These are phyloP conservation scores for Bursaphelenchus okinawaensis DNA, from an alignment of 2,888 invertebrate species.

Conservation along the genomic window DNA sequence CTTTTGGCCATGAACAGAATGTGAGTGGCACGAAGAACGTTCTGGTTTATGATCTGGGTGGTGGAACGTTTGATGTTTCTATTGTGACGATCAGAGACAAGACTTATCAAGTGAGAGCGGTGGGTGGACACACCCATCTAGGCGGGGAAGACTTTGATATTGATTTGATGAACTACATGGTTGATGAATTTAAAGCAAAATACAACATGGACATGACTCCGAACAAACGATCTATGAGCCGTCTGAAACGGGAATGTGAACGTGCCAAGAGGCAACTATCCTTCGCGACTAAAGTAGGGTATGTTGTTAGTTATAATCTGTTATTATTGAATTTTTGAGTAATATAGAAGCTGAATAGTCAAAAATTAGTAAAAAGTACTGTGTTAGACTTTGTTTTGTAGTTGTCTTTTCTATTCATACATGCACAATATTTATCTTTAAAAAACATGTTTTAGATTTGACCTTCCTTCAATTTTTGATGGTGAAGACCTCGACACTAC, in stretches of 20 bases:
- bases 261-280: constrained; percentile 67
- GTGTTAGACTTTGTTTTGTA: too few species aligned
- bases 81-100: constrained; percentile 31
- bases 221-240: constrained; percentile 81
- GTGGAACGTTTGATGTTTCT: constrained; percentile 33
- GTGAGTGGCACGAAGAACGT: constrained; percentile 62
- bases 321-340: too few species aligned
- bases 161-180: constrained; percentile 59
- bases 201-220: constrained; percentile 76
- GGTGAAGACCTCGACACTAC: constrained; percentile 93
- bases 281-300: constrained; percentile 65
- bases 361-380: too few species aligned
- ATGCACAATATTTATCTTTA: too few species aligned
- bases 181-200: constrained; percentile 61
- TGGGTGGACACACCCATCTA: constrained; percentile 72
- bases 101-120: constrained; percentile 29
- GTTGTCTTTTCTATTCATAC: too few species aligned
- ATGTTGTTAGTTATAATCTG: too few species aligned
- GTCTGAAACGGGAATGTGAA: constrained; percentile 81
- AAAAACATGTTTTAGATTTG: too few species aligned
- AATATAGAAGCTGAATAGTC: too few species aligned
- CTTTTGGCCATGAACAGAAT: constrained; percentile 33
- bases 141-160: constrained; percentile 64
- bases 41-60: constrained; percentile 33
- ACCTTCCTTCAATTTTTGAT: constrained; percentile 88